Evolutionary conservation across 2,797 vertebrate species (phyloP).

Genomic region (Chiroxiphia lanceolata): DNA sequence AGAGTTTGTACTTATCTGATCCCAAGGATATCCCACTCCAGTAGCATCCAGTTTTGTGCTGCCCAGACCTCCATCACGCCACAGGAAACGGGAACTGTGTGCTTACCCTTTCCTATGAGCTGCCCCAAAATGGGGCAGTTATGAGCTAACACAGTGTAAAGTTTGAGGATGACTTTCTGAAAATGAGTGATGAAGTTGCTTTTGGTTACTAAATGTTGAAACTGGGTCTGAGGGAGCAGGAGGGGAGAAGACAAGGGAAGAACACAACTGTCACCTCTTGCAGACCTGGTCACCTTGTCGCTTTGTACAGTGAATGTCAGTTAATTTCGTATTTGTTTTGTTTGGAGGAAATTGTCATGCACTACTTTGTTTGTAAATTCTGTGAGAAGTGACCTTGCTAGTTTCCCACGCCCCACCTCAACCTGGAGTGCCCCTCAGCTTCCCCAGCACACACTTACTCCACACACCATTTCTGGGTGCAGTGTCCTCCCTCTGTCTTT

Average conservation of each 20-base stretch:
- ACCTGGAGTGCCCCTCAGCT: neutral
- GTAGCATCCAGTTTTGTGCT: neutral
- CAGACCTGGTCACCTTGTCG: neutral
- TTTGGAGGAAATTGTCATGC: neutral
- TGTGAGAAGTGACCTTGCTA: rapidly evolving
- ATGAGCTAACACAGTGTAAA: rapidly evolving
- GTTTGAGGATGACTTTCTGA: neutral
- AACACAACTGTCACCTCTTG: rapidly evolving
- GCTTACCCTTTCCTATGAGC: rapidly evolving
- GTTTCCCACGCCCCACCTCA: neutral
- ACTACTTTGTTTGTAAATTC: rapidly evolving
- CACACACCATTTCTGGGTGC: neutral
- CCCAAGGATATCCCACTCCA: neutral
- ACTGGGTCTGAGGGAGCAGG: neutral
- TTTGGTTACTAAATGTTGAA: neutral
- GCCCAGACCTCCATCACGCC: rapidly evolving
- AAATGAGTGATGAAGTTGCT: rapidly evolving
- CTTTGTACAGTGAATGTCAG: rapidly evolving
- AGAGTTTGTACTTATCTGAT: rapidly evolving
- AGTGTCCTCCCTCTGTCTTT: neutral
- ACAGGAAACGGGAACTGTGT: rapidly evolving
- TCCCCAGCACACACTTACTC: neutral
- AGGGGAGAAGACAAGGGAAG: neutral
- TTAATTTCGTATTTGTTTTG: rapidly evolving
- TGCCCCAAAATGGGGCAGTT: rapidly evolving